Evolutionary conservation across 2,797 vertebrate species (phyloP).

Genomic region (Myotis daubentonii): DNA sequence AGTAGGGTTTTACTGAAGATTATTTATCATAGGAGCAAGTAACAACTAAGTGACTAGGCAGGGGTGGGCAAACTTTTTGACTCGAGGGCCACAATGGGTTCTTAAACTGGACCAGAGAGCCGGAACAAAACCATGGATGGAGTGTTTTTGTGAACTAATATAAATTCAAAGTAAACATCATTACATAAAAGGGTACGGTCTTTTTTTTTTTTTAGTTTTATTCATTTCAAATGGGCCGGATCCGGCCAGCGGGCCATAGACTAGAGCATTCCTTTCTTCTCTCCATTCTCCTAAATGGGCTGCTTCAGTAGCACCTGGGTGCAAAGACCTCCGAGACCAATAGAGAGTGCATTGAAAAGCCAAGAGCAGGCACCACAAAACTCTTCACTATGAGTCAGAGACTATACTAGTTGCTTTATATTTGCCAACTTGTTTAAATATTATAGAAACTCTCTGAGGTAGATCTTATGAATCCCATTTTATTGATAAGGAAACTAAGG

Average conservation of each 20-base stretch:
- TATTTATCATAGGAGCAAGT: background rate
- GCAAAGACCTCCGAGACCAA: background rate
- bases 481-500: slow-evolving; percentile 9
- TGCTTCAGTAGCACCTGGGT: slow-evolving; percentile 24
- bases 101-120: too few relatives aligned
- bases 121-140: too few relatives aligned
- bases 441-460: background rate
- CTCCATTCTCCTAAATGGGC: background rate
- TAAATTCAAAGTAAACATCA: too few relatives aligned
- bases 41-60: background rate
- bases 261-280: background rate
- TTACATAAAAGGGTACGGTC: too few relatives aligned
- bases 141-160: too few relatives aligned
- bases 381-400: background rate
- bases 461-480: background rate
- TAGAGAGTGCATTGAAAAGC: background rate
- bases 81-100: too few relatives aligned
- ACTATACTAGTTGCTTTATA: background rate
- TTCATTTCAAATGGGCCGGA: too few relatives aligned
- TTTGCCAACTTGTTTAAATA: background rate
- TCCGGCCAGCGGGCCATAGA: too few relatives aligned
- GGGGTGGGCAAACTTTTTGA: too few relatives aligned
- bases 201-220: too few relatives aligned
- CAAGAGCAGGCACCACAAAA: background rate
- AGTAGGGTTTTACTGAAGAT: background rate